Evolutionary conservation across 2,888 invertebrate species (phyloP).

Genomic region (Stomorhina lunata): DNA sequence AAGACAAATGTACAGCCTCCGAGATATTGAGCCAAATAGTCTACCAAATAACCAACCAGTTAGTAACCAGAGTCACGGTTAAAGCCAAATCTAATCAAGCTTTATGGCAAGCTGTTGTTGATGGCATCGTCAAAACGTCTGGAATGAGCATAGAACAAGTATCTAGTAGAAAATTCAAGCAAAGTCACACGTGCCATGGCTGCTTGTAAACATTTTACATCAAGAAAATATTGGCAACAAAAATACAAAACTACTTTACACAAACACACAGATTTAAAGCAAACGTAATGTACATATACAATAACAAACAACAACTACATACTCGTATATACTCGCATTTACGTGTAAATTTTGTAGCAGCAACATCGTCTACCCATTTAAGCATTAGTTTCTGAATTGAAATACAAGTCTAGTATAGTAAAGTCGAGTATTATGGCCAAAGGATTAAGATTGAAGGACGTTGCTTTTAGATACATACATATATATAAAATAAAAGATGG

Average conservation of each 20-base stretch:
- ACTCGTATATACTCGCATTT: background rate
- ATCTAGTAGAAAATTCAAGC: conserved; percentile 32
- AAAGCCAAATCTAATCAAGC: conserved; percentile 59
- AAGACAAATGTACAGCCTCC: background rate
- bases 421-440: conserved; percentile 33
- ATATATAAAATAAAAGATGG: background rate
- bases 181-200: conserved; percentile 56
- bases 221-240: conserved; percentile 49
- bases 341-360: background rate
- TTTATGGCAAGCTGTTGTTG: conserved; percentile 32
- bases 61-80: conserved; percentile 20
- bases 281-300: background rate
- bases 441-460: conserved; percentile 51
- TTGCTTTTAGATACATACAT: background rate
- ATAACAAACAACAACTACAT: background rate
- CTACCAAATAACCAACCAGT: conserved; percentile 36
- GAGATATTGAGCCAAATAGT: conserved; percentile 37
- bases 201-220: conserved; percentile 51
- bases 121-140: conserved; percentile 6
- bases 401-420: conserved; percentile 1
- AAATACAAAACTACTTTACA: conserved; percentile 6
- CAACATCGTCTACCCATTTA: too few species aligned
- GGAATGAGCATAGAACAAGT: too few species aligned
- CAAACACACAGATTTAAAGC: background rate
- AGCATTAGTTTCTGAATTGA: background rate